Conservation (phyloP, 2,888 invertebrate genomes). For the Microctonus hyperodae region DNA sequence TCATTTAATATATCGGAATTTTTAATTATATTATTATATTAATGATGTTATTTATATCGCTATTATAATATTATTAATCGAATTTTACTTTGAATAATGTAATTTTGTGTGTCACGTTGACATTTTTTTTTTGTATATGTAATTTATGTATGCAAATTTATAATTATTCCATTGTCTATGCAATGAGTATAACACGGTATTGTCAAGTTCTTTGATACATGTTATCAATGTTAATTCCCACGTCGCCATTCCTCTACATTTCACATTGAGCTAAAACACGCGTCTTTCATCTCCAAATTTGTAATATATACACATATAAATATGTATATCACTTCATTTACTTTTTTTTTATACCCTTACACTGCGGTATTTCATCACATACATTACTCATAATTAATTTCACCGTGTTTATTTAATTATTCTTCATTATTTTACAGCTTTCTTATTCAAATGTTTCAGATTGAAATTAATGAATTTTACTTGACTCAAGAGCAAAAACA, state of each 20-base stretch:
- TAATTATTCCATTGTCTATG: neutral
- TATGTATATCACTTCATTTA: neutral
- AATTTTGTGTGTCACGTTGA: neutral
- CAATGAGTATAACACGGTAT: neutral
- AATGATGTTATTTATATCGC: neutral
- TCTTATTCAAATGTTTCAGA: no score
- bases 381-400: no score
- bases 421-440: no score
- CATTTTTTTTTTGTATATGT: neutral
- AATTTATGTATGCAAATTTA: neutral
- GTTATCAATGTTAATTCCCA: conserved; percentile 4
- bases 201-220: neutral
- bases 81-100: neutral
- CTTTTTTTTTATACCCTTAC: neutral
- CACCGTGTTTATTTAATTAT: no score
- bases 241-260: conserved; percentile 14
- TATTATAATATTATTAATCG: conserved; percentile 7
- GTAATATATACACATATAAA: neutral
- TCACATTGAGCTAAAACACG: conserved; percentile 2
- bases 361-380: neutral
- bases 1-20: neutral
- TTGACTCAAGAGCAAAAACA: neutral
- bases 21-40: conserved; percentile 1
- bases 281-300: conserved; percentile 4
- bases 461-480: neutral